phyloP scores from a whole-genome alignment of 2,113 vertebrate genomes.

The Cyrtonyx montezumae region DNA sequence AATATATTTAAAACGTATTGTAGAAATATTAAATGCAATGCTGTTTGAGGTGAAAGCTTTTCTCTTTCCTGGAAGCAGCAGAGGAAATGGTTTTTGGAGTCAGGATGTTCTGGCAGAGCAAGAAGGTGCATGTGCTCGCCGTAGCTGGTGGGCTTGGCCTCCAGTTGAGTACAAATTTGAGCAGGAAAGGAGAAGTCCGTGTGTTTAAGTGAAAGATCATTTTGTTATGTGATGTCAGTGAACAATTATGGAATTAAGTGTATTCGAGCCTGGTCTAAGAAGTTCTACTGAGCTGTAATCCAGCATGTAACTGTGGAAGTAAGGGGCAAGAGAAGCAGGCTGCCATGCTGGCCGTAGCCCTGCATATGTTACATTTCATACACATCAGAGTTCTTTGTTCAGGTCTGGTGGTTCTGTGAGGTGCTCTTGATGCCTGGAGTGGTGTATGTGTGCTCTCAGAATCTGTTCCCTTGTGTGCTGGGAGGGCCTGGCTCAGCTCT shows the following conservation, averaged over 20 bases:
- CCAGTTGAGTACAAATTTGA: background rate
- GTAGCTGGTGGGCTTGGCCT: background rate
- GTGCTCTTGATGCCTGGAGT: background rate
- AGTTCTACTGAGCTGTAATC: background rate
- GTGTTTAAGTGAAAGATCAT: rapidly evolving
- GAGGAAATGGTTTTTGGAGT: background rate
- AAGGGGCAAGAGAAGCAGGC: background rate
- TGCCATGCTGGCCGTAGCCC: background rate
- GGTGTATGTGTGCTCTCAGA: background rate
- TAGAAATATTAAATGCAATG: background rate
- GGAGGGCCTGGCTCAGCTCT: background rate
- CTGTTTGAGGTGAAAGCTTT: background rate
- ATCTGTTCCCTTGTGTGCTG: rapidly evolving
- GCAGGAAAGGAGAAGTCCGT: background rate
- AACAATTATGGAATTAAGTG: background rate
- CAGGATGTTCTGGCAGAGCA: background rate
- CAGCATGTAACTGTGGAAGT: rapidly evolving
- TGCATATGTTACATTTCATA: rapidly evolving
- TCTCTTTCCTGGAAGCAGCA: background rate
- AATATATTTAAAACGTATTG: background rate
- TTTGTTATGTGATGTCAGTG: background rate
- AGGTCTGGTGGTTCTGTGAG: background rate
- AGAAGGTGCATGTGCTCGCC: background rate
- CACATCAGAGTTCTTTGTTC: background rate
- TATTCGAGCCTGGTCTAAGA: background rate